These are phyloP conservation scores for Nasonovia ribisnigri DNA, from an alignment of 2,888 invertebrate genomes.

Conservation along the genomic window DNA sequence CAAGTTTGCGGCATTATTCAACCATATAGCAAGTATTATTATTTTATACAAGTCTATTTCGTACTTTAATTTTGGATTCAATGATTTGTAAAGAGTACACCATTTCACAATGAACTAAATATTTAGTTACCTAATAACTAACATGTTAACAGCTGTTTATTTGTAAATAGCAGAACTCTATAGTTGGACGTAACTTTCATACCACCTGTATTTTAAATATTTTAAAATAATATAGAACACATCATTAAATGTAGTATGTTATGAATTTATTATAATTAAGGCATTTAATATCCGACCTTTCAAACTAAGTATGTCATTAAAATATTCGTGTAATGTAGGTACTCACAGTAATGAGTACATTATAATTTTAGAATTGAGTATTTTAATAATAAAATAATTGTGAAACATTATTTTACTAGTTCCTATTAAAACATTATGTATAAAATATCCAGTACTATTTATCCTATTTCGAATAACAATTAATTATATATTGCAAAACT, in stretches of 20 bases:
- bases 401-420: neutral
- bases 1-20: conserved; percentile 38
- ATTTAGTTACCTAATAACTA: neutral
- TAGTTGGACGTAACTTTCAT: neutral
- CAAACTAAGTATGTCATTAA: neutral
- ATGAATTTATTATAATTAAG: neutral
- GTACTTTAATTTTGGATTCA: neutral
- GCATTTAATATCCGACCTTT: neutral
- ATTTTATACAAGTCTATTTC: conserved; percentile 8
- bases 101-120: neutral
- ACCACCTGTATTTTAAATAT: neutral
- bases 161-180: neutral
- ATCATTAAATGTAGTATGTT: neutral
- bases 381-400: neutral
- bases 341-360: neutral
- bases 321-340: neutral
- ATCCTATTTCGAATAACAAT: neutral
- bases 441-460: neutral
- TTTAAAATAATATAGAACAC: neutral
- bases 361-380: neutral
- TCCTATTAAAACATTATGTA: neutral
- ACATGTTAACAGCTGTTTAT: neutral
- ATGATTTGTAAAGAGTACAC: conserved; percentile 8
- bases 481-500: neutral
- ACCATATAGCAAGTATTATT: conserved; percentile 28